A percentile compares a stretch with the other conserved stretches of the same genome.
Conservation (phyloP, 2,113 vertebrate genomes). For the Illadopsis cleaveri region DNA sequence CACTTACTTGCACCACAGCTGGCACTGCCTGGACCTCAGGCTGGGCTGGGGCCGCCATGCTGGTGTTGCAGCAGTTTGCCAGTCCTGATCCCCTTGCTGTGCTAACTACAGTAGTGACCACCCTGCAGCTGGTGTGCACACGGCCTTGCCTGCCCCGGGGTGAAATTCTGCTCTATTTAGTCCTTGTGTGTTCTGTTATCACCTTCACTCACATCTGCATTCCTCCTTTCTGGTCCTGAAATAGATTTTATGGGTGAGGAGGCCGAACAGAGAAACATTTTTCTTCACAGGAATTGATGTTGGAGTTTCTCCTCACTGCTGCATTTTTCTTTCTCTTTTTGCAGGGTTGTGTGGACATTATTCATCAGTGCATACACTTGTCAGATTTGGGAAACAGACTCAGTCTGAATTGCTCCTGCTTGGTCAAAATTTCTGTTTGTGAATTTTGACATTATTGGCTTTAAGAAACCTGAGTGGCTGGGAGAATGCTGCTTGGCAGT, state of each 20-base stretch:
- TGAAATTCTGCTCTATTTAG: not conserved
- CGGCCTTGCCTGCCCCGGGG: not conserved
- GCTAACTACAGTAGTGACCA: not conserved
- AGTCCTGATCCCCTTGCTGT: not conserved
- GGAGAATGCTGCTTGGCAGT: not conserved
- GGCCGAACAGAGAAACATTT: not conserved
- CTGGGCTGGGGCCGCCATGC: not conserved
- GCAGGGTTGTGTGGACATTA: not conserved
- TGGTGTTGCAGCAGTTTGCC: not conserved
- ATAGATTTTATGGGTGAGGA: not conserved
- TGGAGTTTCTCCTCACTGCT: not conserved
- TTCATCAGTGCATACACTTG: not conserved
- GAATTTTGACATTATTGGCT: not conserved
- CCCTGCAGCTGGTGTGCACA: too few species aligned
- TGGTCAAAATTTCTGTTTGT: not conserved
- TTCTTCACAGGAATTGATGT: not conserved
- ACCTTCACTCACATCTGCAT: not conserved
- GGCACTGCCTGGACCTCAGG: not conserved
- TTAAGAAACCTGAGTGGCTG: not conserved
- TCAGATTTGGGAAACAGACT: not conserved
- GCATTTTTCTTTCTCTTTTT: not conserved
- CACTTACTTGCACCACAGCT: rapidly evolving
- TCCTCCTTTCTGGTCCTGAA: not conserved
- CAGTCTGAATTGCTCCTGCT: not conserved
- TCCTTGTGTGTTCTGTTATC: not conserved